Evolutionary conservation across 2,888 invertebrate species (phyloP).

Genomic region (Epistrophella euchroma): DNA sequence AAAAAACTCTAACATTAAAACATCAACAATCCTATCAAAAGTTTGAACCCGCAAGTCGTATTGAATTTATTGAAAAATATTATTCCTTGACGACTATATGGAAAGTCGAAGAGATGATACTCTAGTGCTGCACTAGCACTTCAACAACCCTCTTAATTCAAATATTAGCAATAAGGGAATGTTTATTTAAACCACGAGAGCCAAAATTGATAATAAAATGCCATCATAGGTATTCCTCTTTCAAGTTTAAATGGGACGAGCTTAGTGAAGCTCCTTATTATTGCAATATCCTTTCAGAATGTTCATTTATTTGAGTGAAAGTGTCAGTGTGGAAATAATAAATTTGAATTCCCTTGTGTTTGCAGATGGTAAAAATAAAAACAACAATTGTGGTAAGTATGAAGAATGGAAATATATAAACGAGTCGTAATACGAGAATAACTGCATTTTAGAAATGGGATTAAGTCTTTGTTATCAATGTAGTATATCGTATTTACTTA

Average conservation of each 20-base stretch:
- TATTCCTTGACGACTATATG: neutral
- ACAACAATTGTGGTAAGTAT: neutral
- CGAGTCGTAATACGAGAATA: too few relatives aligned
- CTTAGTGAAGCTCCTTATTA: neutral
- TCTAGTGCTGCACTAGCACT: conserved; percentile 7
- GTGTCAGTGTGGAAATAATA: neutral
- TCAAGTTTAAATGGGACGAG: neutral
- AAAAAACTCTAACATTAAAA: neutral
- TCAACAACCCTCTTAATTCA: neutral
- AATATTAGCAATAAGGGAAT: neutral
- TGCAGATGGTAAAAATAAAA: neutral
- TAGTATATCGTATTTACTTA: too few relatives aligned
- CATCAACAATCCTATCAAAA: neutral
- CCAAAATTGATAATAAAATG: neutral
- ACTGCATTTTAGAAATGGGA: too few relatives aligned
- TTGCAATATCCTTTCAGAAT: neutral
- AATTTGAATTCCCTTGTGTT: neutral
- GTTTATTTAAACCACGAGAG: neutral
- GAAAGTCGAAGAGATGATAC: neutral
- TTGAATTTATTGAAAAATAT: conserved; percentile 9
- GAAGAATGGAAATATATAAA: neutral
- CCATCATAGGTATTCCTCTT: neutral
- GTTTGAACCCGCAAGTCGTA: conserved; percentile 5
- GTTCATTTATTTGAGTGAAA: neutral
- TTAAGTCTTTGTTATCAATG: too few relatives aligned